Percentiles rank a stretch among this genome's conserved stretches.
Conservation (phyloP, 2,888 invertebrate genomes). For the Pammene aurita region DNA sequence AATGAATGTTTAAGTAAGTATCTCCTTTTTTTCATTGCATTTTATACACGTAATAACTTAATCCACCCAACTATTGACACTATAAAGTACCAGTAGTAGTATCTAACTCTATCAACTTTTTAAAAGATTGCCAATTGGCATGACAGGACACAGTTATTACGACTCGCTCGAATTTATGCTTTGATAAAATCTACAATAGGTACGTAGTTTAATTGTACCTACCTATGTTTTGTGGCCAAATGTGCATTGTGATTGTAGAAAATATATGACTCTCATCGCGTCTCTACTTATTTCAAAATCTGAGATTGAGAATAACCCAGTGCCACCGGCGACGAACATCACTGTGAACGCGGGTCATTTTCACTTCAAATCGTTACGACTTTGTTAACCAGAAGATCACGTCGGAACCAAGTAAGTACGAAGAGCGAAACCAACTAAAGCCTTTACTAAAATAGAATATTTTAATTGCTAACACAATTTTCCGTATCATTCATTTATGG, state of each 20-base stretch:
- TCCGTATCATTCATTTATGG: too few relatives aligned
- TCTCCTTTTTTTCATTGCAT: too few relatives aligned
- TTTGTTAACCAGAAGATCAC: slow-evolving; percentile 31
- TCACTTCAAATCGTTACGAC: slow-evolving; percentile 27
- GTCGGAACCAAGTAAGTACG: neutral
- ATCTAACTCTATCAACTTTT: too few relatives aligned
- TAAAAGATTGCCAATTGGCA: too few relatives aligned
- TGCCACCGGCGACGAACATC: neutral
- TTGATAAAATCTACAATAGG: too few relatives aligned
- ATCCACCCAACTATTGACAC: neutral
- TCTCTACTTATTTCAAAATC: neutral
- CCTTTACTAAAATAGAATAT: too few relatives aligned
- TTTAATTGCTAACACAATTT: too few relatives aligned
- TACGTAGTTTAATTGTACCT: too few relatives aligned
- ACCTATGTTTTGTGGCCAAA: neutral
- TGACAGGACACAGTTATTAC: too few relatives aligned
- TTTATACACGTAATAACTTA: too few relatives aligned
- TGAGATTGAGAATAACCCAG: slow-evolving; percentile 13
- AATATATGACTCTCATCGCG: neutral
- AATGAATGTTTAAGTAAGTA: neutral
- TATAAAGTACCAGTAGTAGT: neutral
- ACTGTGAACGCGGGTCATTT: slow-evolving; percentile 23
- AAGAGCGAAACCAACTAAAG: too few relatives aligned
- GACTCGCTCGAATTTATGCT: too few relatives aligned
- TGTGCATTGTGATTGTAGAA: neutral